Base-by-base conservation (phyloP, 2,113 vertebrate genomes). In the Myotis davidii region DNA sequence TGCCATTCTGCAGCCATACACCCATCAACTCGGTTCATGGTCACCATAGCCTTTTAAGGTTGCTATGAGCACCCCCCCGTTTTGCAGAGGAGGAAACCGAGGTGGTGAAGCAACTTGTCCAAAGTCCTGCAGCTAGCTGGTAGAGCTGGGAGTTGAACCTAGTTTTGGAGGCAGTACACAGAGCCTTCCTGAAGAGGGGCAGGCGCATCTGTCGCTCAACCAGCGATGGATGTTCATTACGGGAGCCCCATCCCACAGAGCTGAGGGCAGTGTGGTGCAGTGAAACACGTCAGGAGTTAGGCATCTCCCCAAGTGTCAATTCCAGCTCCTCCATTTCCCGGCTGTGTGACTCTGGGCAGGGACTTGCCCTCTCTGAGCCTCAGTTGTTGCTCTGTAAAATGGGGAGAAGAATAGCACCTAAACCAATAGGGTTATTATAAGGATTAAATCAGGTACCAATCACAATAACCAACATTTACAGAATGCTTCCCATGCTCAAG, bases 21-120 rank as follows among this genome's bases (percentile, higher is more conserved):
- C 48, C 67, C 59, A 61, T 61, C 25, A 25, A 9, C 59, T 42
- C 45, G 5, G 5, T 11, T 11, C 34, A 16, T 14, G 14, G 14
- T 27, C 21, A 17, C 14, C 3, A 29, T 1, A 6, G 90, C 29
- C 61, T 77, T 45, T 70, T 9, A 37, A 18, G 29, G 69, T 12
- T 16, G 5, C 42, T 20, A 27, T 42, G 5, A 27, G 54, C 39
- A 17, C 0, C 23, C n/a, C n/a, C n/a, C 82, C 9, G 10, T 37
- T 69, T 90, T 54, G 39, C 21, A 88, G 74, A 48, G 18, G 39
- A 93, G 77, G 73, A 95, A 54, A 76, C 42, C 5, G 73, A 95
- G 39, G 65, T 0, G 8, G 32, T 13, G 6, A 74, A 61, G 70
- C 32, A 67, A 79, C 34, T 61, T 20, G 54, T 45, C 48, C 64